Evolutionary conservation across 2,797 vertebrate genomes (phyloP).

Genomic region (Sebastes taczanowskii): DNA sequence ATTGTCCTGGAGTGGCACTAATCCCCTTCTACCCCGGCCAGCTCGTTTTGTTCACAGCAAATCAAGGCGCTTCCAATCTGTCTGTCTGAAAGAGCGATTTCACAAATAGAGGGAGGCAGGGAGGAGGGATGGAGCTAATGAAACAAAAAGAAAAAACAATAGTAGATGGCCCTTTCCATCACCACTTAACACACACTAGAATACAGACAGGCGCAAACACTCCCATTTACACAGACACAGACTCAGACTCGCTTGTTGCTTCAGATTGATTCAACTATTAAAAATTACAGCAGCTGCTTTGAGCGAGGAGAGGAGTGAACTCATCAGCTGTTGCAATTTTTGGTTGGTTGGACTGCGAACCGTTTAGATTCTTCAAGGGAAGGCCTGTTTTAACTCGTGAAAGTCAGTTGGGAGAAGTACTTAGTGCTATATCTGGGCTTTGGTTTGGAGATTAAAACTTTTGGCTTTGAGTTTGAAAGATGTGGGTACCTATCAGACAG

Average conservation of each 20-base stretch:
- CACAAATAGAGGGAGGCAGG: slow-evolving; percentile 37
- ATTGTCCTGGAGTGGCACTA: slow-evolving; percentile 69
- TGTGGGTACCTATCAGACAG: neutral
- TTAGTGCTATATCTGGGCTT: neutral
- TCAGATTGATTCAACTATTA: neutral
- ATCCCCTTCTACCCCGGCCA: slow-evolving; percentile 45
- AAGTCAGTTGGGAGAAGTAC: neutral
- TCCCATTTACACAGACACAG: neutral
- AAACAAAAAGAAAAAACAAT: slow-evolving; percentile 29
- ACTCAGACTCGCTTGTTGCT: neutral
- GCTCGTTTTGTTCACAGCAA: slow-evolving; percentile 53
- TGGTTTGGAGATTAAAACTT: neutral
- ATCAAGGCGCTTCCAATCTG: slow-evolving; percentile 58
- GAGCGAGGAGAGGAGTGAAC: neutral
- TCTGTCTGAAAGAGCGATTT: slow-evolving; percentile 24
- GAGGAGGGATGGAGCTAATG: slow-evolving; percentile 39
- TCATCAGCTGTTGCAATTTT: neutral
- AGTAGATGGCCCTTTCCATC: slow-evolving; percentile 15
- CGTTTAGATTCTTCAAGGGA: neutral
- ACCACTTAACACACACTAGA: neutral
- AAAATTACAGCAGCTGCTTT: neutral
- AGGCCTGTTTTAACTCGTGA: neutral
- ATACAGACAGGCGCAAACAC: neutral
- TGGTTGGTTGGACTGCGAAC: neutral
- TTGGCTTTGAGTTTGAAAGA: neutral